These are phyloP conservation scores for Acanthurus tractus DNA, from an alignment of 2,797 vertebrate genomes.

Conservation along the genomic window DNA sequence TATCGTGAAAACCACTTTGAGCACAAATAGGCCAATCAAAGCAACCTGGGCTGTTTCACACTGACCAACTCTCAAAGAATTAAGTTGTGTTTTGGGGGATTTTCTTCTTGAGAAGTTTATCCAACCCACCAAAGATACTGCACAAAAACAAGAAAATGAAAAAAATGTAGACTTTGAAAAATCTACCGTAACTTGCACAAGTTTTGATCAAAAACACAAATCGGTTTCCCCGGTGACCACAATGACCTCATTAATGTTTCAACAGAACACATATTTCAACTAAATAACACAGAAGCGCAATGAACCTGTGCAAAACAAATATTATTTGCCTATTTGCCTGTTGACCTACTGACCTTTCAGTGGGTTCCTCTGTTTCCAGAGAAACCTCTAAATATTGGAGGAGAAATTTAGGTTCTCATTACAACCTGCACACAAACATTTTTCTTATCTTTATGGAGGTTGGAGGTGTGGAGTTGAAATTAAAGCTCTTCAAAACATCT, in stretches of 20 bases:
- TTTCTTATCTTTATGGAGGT: neutral
- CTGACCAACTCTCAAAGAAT: neutral
- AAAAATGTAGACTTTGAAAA: too few species aligned
- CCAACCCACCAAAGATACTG: too few species aligned
- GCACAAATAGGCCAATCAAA: too few species aligned
- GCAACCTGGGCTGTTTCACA: neutral
- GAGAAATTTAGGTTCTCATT: neutral
- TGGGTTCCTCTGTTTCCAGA: neutral
- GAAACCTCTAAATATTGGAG: constrained; percentile 1
- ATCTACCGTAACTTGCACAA: too few species aligned
- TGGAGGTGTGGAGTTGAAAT: neutral
- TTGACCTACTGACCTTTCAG: neutral
- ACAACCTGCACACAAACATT: neutral
- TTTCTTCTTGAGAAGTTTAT: too few species aligned
- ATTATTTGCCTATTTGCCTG: neutral
- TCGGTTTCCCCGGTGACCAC: neutral
- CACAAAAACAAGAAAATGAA: neutral
- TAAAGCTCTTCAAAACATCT: neutral
- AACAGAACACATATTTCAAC: neutral
- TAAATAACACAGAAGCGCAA: neutral
- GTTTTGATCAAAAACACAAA: too few species aligned
- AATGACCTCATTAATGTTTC: too few species aligned
- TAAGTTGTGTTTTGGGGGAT: neutral
- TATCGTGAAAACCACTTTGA: neutral
- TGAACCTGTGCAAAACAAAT: neutral